phyloP scores from a whole-genome alignment of 1,140 invertebrate species.

The Adoxophyes honmai region DNA sequence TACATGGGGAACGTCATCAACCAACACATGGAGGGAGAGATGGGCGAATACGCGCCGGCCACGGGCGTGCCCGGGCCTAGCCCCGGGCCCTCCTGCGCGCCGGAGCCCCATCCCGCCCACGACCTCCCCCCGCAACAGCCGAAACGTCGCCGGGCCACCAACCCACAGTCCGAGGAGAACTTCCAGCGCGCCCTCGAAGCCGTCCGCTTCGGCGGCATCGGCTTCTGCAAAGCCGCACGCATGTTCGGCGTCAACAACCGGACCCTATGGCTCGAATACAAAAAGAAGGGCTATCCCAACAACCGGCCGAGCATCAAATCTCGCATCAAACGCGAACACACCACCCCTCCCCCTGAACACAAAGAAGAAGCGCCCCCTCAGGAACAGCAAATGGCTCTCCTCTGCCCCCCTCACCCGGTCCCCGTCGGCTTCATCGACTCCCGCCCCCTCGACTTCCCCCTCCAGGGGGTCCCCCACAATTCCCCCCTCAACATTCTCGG shows the following conservation, averaged over 20 bases:
- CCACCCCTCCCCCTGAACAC: constrained; percentile 72
- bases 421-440: constrained; percentile 80
- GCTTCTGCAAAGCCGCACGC: constrained; percentile 89
- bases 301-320: constrained; percentile 85
- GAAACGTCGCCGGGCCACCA: constrained; percentile 50
- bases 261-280: constrained; percentile 90
- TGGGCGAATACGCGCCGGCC: constrained; percentile 44
- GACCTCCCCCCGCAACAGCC: constrained; percentile 15
- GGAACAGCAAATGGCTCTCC: constrained; percentile 58
- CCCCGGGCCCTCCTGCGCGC: constrained; percentile 31
- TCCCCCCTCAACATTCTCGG: constrained; percentile 83
- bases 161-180: constrained; percentile 88
- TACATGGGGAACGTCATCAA: constrained; percentile 59
- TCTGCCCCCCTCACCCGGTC: constrained; percentile 67
- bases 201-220: constrained; percentile 88
- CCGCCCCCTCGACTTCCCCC: constrained; percentile 77
- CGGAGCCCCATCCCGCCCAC: constrained; percentile 23
- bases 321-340: constrained; percentile 81
- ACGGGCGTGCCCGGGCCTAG: constrained; percentile 47
- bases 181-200: constrained; percentile 88
- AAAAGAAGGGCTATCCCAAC: constrained; percentile 88
- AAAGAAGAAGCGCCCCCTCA: constrained; percentile 63
- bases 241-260: constrained; percentile 90
- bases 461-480: constrained; percentile 73
- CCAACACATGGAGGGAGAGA: constrained; percentile 40